A percentile compares a stretch with the other conserved stretches of the same genome.
phyloP scores from a whole-genome alignment of 2,888 invertebrate species.

The Agrotis ipsilon region DNA sequence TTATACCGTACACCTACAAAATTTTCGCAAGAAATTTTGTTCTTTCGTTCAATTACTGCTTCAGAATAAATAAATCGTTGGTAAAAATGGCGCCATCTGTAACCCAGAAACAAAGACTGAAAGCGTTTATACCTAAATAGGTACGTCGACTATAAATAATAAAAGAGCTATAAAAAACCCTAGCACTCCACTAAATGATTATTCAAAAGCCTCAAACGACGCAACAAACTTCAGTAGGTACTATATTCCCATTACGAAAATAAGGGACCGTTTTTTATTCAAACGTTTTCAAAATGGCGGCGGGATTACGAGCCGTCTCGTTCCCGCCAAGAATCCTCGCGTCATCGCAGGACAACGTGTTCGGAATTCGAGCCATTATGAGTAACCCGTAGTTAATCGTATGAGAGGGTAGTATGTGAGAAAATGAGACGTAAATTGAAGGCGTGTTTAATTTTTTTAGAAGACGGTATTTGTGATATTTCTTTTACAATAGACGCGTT shows the following conservation, averaged over 20 bases:
- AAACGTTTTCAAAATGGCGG: constrained; percentile 67
- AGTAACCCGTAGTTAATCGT: constrained; percentile 67
- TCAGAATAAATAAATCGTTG: not conserved
- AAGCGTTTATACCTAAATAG: not conserved
- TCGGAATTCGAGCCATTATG: constrained; percentile 76
- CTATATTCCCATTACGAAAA: constrained; percentile 60
- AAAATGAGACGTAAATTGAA: constrained; percentile 48
- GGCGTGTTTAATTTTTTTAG: constrained; percentile 34
- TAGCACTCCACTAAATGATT: constrained; percentile 54
- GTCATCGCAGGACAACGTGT: constrained; percentile 77
- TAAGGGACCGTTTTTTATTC: constrained; percentile 65
- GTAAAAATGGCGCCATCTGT: not conserved
- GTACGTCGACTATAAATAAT: constrained; percentile 27
- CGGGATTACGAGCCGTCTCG: constrained; percentile 49
- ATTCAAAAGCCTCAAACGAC: constrained; percentile 53
- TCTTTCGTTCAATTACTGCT: not conserved
- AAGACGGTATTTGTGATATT: constrained; percentile 7
- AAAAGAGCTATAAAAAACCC: constrained; percentile 38
- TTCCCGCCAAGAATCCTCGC: constrained; percentile 67
- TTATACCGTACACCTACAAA: no score
- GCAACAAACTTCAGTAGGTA: constrained; percentile 51
- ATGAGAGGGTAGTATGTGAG: constrained; percentile 47
- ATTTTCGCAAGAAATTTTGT: not conserved
- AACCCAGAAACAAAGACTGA: not conserved
- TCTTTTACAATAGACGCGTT: constrained; percentile 4